These are phyloP conservation scores for Sturmia bella DNA, from an alignment of 2,888 invertebrate species.

Conservation along the genomic window DNA sequence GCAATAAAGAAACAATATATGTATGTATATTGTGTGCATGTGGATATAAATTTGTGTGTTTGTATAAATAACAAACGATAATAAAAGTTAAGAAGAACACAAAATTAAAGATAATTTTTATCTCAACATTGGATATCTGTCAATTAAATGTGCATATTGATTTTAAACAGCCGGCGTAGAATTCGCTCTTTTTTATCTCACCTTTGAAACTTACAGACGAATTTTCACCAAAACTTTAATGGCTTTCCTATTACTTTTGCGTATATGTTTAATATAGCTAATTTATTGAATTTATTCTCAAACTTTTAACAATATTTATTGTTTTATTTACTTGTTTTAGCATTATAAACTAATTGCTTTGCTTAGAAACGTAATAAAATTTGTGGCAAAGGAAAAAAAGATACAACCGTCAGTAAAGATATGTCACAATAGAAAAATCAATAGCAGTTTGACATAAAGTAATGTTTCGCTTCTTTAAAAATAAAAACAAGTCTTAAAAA, in stretches of 20 bases:
- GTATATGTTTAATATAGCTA: not conserved
- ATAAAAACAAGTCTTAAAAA: not conserved
- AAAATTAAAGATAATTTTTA: not conserved
- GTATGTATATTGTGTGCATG: not conserved
- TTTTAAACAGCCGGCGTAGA: constrained; percentile 51
- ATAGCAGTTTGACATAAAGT: constrained; percentile 52
- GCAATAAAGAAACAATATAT: no score
- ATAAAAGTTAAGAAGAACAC: not conserved
- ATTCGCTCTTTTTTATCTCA: constrained; percentile 40
- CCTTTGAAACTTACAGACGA: constrained; percentile 29
- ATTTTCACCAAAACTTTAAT: constrained; percentile 2
- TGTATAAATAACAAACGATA: not conserved
- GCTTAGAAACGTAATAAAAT: constrained; percentile 28
- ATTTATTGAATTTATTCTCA: no score
- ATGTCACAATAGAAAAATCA: constrained; percentile 52
- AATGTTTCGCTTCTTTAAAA: constrained; percentile 9
- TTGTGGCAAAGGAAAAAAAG: constrained; percentile 2
- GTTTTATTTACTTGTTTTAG: not conserved
- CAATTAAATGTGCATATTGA: constrained; percentile 24
- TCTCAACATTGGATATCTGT: not conserved
- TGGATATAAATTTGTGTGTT: not conserved
- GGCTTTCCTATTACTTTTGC: constrained; percentile 14
- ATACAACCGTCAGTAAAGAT: constrained; percentile 42
- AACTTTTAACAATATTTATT: no score
- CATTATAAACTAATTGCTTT: constrained; percentile 11